These are phyloP conservation scores for Silurus glanis DNA, from an alignment of 2,113 vertebrate species.

Conservation along the genomic window DNA sequence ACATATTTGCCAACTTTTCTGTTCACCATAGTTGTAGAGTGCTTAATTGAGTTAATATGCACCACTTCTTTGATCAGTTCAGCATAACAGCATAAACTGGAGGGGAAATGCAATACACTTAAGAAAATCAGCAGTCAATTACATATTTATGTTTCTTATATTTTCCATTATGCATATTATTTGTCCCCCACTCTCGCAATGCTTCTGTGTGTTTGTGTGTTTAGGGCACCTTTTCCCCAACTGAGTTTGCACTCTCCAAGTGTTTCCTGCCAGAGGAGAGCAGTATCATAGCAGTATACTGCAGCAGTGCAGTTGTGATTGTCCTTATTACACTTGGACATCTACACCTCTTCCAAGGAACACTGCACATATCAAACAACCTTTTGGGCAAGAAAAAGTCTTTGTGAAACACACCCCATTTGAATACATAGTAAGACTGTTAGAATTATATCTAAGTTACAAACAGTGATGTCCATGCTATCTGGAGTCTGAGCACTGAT, in stretches of 20 bases:
- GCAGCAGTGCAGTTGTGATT: conserved; percentile 62
- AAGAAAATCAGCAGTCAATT: not conserved
- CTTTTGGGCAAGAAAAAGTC: conserved; percentile 72
- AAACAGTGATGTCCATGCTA: not conserved
- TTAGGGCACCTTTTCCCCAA: conserved; percentile 76
- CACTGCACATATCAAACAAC: conserved; percentile 62
- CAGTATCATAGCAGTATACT: conserved; percentile 72
- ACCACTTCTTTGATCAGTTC: too few relatives aligned
- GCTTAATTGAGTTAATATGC: too few relatives aligned
- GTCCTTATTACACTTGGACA: conserved; percentile 64
- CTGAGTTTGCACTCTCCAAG: conserved; percentile 73
- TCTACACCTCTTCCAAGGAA: conserved; percentile 61
- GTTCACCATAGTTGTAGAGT: too few relatives aligned
- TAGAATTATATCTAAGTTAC: not conserved
- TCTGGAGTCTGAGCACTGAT: not conserved
- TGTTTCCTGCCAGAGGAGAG: conserved; percentile 79
- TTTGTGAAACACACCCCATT: conserved; percentile 24
- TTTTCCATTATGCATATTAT: too few relatives aligned
- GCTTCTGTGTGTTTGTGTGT: conserved; percentile 38
- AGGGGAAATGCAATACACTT: not conserved
- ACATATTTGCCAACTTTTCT: too few relatives aligned
- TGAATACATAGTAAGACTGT: not conserved
- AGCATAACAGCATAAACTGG: too few relatives aligned
- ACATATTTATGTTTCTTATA: not conserved
- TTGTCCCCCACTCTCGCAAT: not conserved